Base-by-base conservation (phyloP, 2,888 invertebrate genomes). In the Campoplex capitator region DNA sequence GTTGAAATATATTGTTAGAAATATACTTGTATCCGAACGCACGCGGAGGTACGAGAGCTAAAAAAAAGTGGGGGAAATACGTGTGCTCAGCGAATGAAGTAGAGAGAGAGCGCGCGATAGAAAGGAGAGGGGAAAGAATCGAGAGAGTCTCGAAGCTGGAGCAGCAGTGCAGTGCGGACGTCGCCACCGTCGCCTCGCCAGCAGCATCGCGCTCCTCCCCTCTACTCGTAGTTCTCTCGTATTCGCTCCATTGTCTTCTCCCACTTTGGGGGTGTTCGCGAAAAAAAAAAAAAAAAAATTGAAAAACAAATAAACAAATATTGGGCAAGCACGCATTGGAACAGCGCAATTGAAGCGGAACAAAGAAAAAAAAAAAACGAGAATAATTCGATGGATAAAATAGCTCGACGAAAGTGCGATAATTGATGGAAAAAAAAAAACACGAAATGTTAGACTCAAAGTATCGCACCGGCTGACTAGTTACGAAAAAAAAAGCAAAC, bases 41-140 rank as follows among this genome's bases (percentile, higher is more conserved):
- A 23, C 9, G 68, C 23, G 42, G 68, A 42, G 38, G 68, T 42
- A 42, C 42, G 2, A n/a, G 8, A 9, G 42, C 38, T 38, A 2
- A 4, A 42, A 38, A 23, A 68, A 51, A 32, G 51, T 62, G 38
- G 18, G 42, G 35, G 9, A 16, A 13, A 54, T 42, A 62, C 65
- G 45, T 42, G 76, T 67, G 76, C 45, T 48, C 28, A 32, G 42
- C 62, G 54, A 32, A 58, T 32, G 76, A 48, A n/a, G 7, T 28
- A 13, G 54, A 54, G 18, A 65, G 70, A 58, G 45, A 89, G 89
- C 84, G 90, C 88, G 91, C 83, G 51, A 74, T 81, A 62, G 32
- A 62, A 80, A 70, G 74, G 11, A 35, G 35, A 62, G 56, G 80
- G 70, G 84, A 65, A 78, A 79, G 78, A 74, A 32, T 62, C 62